phyloP scores from a whole-genome alignment of 2,797 vertebrate genomes.

The Mormyrus hasselquistii region DNA sequence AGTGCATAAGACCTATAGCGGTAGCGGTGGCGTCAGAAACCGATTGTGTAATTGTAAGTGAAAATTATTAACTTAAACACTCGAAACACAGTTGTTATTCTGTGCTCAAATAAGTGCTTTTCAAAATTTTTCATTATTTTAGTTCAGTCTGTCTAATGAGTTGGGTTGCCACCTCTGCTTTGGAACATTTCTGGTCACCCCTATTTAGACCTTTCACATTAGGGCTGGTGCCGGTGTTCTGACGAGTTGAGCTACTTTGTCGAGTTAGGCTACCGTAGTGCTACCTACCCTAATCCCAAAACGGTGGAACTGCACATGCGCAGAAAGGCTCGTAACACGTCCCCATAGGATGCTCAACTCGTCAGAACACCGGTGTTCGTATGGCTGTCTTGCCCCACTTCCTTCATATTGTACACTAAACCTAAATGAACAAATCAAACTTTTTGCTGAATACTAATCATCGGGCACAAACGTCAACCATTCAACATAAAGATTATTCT shows the following conservation, averaged over 20 bases:
- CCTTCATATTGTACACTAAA: background rate
- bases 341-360: too few species aligned
- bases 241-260: too few species aligned
- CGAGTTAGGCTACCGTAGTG: too few species aligned
- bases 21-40: background rate
- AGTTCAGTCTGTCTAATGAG: background rate
- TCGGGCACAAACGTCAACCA: background rate
- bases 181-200: background rate
- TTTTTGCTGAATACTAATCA: background rate
- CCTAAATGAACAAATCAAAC: background rate
- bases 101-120: background rate
- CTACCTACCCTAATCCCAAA: too few species aligned
- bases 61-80: too few species aligned
- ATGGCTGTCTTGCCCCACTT: background rate
- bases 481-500: background rate
- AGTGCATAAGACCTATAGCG: background rate
- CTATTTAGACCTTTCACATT: background rate
- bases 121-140: background rate
- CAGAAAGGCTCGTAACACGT: too few species aligned
- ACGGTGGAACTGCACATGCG: too few species aligned
- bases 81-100: background rate
- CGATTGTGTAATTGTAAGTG: background rate
- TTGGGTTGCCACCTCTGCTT: background rate
- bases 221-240: background rate
- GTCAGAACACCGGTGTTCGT: background rate